Conservation (phyloP, 2,888 invertebrate genomes). For the Nemoura dubitans region DNA sequence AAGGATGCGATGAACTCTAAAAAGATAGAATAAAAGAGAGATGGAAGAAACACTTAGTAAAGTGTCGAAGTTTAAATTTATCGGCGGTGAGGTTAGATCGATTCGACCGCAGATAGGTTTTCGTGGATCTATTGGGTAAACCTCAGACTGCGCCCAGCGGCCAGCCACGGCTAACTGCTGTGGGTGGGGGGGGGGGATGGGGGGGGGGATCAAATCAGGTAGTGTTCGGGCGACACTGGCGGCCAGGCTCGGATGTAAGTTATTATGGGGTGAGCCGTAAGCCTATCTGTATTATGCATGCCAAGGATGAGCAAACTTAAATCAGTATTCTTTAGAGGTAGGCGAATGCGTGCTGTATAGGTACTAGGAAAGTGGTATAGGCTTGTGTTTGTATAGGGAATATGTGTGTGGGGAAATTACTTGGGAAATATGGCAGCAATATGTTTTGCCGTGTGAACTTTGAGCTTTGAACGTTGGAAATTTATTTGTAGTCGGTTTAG, state of each 20-base stretch:
- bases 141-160: neutral
- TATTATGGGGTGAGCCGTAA: conserved; percentile 14
- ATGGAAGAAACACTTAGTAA: conserved; percentile 45
- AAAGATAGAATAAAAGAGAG: conserved; percentile 36
- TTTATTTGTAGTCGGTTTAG: neutral
- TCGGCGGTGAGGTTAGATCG: conserved; percentile 35
- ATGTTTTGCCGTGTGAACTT: neutral
- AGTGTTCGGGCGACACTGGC: conserved; percentile 26
- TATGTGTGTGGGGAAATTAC: neutral
- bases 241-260: conserved; percentile 2
- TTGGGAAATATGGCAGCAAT: neutral
- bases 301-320: neutral
- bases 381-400: neutral
- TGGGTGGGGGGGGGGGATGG: neutral
- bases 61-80: conserved; percentile 47
- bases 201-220: conserved; percentile 36
- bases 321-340: neutral
- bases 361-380: neutral
- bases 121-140: neutral
- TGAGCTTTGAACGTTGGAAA: neutral
- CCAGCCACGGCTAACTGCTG: neutral
- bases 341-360: neutral
- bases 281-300: neutral
- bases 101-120: conserved; percentile 35
- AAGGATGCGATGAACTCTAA: neutral